Base-by-base conservation (phyloP, 1,140 invertebrate genomes). In the Heliothis subflexa region DNA sequence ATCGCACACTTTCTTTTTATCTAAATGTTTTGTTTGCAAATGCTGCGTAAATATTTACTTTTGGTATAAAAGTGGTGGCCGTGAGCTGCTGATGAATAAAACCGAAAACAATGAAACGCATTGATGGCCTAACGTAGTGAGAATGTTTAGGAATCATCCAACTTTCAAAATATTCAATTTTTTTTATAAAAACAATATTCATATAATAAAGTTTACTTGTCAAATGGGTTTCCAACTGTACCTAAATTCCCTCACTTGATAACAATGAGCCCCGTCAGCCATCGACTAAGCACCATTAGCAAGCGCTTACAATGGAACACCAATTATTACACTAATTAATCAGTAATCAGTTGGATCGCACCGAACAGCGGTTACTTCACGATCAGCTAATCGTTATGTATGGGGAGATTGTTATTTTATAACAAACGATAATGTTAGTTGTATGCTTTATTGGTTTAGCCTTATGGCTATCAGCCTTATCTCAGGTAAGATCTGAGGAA, bases 1-100 rank as follows among this genome's bases (percentile, higher is more conserved):
- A 10, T 16, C 61, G 16, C n/a, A 47, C 16, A 16, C 45, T 18
- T 62, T 64, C 61, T 40, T 47, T 33, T 14, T 18, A 64, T 14
- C 61, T 45, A 64, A 16, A 62, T 11, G 40, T 45, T 62, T 33
- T 40, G 50, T 18, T 62, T 16, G 0, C 13, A 25, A 0, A 33
- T 7, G 40, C 16, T 45, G 59, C 16, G 10, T 61, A 62, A 62
- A 61, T 61, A 61, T 61, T 61, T 61, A 61, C 4, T 40, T 62
- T 16, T 33, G 28, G 3, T 16, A 40, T 45, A 16, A 40, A 40
- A 62, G 33, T 9, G 14, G n/a, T 54, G 13, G 7, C 13, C 16
- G n/a, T 11, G 10, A 55, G 16, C 18, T 21, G 5, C 5, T 40
- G 5, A 5, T 9, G 5, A 40, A 40, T 40, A 40, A 40, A 9